Conservation (phyloP, 2,797 vertebrate genomes). For the Cyprinella venusta region DNA sequence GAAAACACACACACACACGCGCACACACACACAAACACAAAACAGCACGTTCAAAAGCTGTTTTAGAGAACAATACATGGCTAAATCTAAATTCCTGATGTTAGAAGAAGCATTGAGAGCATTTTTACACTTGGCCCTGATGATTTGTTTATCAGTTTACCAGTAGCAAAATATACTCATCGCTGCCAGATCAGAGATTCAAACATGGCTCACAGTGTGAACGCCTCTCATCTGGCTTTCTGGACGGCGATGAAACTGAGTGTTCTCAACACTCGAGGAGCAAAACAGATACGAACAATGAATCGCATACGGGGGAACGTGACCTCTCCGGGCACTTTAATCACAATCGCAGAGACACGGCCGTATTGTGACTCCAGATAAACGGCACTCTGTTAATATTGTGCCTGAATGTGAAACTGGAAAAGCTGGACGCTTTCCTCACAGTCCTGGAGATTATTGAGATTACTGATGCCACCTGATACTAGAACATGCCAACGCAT, state of each 20-base stretch:
- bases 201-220: neutral
- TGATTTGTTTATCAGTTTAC: slow-evolving; percentile 23
- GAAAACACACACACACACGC: neutral
- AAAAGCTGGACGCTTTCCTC: slow-evolving; percentile 15
- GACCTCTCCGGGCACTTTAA: slow-evolving; percentile 10
- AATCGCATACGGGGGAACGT: neutral
- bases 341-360: neutral
- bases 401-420: slow-evolving; percentile 3
- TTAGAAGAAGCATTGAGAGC: neutral
- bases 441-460: slow-evolving; percentile 59
- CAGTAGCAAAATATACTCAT: neutral
- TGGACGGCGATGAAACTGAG: slow-evolving; percentile 28
- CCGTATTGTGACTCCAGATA: slow-evolving; percentile 25
- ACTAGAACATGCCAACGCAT: slow-evolving; percentile 66
- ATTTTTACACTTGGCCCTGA: slow-evolving; percentile 18
- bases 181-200: neutral
- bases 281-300: slow-evolving; percentile 27
- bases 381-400: slow-evolving; percentile 16
- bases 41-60: slow-evolving; percentile 5
- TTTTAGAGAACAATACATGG: slow-evolving; percentile 1
- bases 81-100: slow-evolving; percentile 22
- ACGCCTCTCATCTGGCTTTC: neutral
- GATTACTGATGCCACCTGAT: slow-evolving; percentile 61
- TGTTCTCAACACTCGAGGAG: slow-evolving; percentile 4
- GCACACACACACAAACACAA: neutral